Percentiles rank a stretch among this genome's conserved stretches.
These are phyloP conservation scores for Linepithema humile DNA, from an alignment of 1,140 invertebrate species.

Conservation along the genomic window DNA sequence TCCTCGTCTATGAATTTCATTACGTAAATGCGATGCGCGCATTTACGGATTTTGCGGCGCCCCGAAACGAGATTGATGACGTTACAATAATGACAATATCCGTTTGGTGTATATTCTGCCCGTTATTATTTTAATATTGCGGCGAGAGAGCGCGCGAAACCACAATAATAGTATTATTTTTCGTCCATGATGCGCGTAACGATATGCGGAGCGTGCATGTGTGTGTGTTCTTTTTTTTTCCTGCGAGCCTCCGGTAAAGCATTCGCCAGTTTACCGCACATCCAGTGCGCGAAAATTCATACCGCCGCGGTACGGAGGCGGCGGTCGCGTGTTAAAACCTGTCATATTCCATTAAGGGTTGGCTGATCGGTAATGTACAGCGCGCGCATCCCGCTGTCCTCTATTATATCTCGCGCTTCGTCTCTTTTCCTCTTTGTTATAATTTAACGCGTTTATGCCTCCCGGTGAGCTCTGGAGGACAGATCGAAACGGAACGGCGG, in stretches of 20 bases:
- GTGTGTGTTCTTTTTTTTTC: background rate
- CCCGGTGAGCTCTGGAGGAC: background rate
- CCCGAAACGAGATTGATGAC: conserved; percentile 25
- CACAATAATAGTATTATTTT: conserved; percentile 42
- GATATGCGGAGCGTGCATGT: conserved; percentile 3
- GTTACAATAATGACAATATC: conserved; percentile 46
- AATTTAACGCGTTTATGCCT: conserved; percentile 54
- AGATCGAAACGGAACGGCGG: conserved; percentile 42
- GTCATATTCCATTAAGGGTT: conserved; percentile 59
- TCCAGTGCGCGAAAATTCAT: conserved; percentile 42
- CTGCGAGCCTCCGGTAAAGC: conserved; percentile 19
- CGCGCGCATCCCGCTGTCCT: conserved; percentile 35
- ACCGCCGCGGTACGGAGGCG: conserved; percentile 27
- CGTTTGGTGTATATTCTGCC: background rate
- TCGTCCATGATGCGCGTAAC: conserved; percentile 43
- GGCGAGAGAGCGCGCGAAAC: conserved; percentile 16
- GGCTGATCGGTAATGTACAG: conserved; percentile 54
- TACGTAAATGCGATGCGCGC: conserved; percentile 28
- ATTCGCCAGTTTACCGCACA: conserved; percentile 42
- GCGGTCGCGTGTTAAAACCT: conserved; percentile 51
- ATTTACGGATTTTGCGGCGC: conserved; percentile 10
- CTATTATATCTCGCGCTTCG: conserved; percentile 54
- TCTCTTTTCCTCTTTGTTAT: conserved; percentile 61
- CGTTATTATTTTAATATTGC: conserved; percentile 43
- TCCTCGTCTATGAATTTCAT: conserved; percentile 19